phyloP scores from a whole-genome alignment of 1,140 invertebrate species.

The Camponotus pennsylvanicus region DNA sequence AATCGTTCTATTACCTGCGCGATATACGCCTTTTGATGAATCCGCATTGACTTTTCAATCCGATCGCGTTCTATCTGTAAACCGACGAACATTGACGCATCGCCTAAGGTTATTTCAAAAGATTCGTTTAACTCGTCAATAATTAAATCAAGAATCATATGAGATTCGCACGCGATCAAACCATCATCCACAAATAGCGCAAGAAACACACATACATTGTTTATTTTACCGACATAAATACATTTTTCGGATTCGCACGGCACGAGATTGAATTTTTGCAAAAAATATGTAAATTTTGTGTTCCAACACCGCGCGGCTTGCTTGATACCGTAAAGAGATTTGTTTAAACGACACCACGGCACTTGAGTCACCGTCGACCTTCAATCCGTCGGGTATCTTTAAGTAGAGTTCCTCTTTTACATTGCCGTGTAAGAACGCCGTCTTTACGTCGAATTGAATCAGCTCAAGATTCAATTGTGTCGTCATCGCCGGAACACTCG shows the following conservation, averaged over 20 bases:
- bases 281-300: slow-evolving; percentile 70
- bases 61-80: slow-evolving; percentile 39
- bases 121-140: neutral
- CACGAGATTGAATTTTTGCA: slow-evolving; percentile 51
- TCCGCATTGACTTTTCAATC: neutral
- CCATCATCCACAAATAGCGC: slow-evolving; percentile 31
- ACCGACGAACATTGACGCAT: slow-evolving; percentile 44
- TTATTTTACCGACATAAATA: neutral
- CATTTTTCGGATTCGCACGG: slow-evolving; percentile 21
- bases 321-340: slow-evolving; percentile 82
- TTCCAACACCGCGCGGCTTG: slow-evolving; percentile 79
- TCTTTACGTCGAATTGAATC: slow-evolving; percentile 77
- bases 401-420: slow-evolving; percentile 16
- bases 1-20: slow-evolving; percentile 25
- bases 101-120: slow-evolving; percentile 29
- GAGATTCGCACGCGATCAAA: slow-evolving; percentile 73
- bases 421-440: slow-evolving; percentile 78
- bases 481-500: neutral
- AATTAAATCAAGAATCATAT: neutral
- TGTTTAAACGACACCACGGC: slow-evolving; percentile 74
- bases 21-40: slow-evolving; percentile 42
- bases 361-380: slow-evolving; percentile 52
- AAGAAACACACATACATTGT: neutral
- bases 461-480: slow-evolving; percentile 49
- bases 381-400: slow-evolving; percentile 24